These are phyloP conservation scores for Dasypus novemcinctus DNA, from an alignment of 2,113 vertebrate species.

Conservation along the genomic window DNA sequence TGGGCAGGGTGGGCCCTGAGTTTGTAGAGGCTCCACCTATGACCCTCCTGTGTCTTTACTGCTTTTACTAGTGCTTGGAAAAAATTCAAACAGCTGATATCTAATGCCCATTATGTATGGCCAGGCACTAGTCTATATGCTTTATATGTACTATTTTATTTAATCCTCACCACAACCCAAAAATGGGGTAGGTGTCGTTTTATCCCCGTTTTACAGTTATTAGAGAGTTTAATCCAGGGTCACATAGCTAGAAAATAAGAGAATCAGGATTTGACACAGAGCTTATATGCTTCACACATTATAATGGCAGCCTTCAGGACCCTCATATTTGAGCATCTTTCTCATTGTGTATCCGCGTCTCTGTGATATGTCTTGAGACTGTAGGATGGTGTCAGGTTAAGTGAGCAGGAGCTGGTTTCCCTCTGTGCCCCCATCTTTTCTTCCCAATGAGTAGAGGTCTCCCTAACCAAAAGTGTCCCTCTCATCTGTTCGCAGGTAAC, in stretches of 20 bases:
- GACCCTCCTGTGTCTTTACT: neutral
- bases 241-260: neutral
- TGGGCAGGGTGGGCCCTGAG: neutral
- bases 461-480: slow-evolving; percentile 23
- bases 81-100: slow-evolving; percentile 29
- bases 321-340: neutral
- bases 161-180: neutral
- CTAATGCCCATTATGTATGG: neutral
- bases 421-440: slow-evolving; percentile 15
- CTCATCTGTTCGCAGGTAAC: slow-evolving; percentile 55
- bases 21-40: neutral
- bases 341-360: neutral
- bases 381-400: neutral
- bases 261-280: slow-evolving; percentile 8
- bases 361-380: neutral
- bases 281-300: neutral
- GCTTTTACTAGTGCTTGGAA: neutral
- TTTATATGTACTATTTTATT: neutral
- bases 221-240: neutral
- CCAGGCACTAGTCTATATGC: neutral
- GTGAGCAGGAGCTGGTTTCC: neutral
- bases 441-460: neutral
- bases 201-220: neutral
- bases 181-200: neutral
- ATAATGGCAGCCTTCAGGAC: neutral